phyloP scores from a whole-genome alignment of 2,888 invertebrate genomes.

The Scaptodrosophila latifasciaeformis region DNA sequence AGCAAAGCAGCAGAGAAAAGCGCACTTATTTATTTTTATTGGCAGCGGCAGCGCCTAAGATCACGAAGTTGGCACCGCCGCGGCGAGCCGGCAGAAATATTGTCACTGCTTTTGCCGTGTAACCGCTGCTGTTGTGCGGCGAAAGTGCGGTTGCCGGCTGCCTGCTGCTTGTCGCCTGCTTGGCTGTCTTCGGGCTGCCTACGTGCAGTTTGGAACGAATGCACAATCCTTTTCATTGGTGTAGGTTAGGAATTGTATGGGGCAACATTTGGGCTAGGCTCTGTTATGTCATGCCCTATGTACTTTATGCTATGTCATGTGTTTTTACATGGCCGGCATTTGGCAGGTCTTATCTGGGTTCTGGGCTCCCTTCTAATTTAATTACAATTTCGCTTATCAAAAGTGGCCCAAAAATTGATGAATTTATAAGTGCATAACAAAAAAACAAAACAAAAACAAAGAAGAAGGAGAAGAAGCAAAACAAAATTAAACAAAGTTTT shows the following conservation, averaged over 20 bases:
- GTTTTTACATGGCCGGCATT: no score
- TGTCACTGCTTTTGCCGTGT: neutral
- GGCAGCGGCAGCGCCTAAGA: neutral
- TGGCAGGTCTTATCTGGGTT: no score
- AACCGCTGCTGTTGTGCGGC: neutral
- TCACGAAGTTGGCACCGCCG: neutral
- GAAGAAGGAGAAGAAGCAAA: conserved; percentile 9
- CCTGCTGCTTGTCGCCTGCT: conserved; percentile 41
- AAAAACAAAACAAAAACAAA: conserved; percentile 9
- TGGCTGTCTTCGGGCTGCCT: conserved; percentile 8
- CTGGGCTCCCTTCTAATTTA: no score
- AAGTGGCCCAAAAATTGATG: no score
- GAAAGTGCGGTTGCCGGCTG: neutral
- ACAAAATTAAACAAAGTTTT: conserved; percentile 17
- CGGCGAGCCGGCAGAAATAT: neutral
- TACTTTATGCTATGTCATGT: no score
- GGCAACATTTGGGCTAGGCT: no score
- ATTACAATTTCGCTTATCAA: conserved; percentile 33
- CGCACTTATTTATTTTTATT: no score
- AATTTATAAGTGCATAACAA: no score
- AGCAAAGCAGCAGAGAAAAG: conserved; percentile 4
- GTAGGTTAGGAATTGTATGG: conserved; percentile 44
- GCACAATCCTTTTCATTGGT: conserved; percentile 34
- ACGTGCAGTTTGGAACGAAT: conserved; percentile 12
- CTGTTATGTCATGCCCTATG: no score